These are phyloP conservation scores for Aix galericulata DNA, from an alignment of 2,113 vertebrate species.

Conservation along the genomic window DNA sequence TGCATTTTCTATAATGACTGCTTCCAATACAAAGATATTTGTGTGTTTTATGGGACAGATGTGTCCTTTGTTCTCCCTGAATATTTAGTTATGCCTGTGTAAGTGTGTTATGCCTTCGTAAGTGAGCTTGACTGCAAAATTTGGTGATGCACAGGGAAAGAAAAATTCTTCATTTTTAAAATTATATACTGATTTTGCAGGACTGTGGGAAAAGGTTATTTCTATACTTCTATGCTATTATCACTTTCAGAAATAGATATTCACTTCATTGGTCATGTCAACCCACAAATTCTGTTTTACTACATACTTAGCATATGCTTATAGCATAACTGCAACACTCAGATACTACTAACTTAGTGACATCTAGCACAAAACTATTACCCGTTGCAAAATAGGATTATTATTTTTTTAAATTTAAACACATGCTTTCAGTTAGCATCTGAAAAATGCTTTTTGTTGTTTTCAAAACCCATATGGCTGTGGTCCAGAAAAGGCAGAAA, in stretches of 20 bases:
- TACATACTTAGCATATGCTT: not conserved
- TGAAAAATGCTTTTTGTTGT: not conserved
- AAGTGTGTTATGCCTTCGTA: not conserved
- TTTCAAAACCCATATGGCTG: not conserved
- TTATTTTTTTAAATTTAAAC: not conserved
- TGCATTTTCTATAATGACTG: not conserved
- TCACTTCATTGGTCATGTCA: not conserved
- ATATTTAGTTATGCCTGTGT: not conserved
- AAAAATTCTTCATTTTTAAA: not conserved
- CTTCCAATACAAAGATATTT: not conserved
- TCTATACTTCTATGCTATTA: not conserved
- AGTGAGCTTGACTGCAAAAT: not conserved
- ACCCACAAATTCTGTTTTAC: not conserved
- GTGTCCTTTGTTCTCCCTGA: not conserved
- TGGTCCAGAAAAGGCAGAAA: not conserved
- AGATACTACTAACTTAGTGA: not conserved
- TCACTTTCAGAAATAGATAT: not conserved
- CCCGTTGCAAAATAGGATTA: not conserved
- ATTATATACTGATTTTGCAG: not conserved
- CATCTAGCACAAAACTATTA: not conserved
- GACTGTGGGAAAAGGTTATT: not conserved
- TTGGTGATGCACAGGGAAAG: not conserved
- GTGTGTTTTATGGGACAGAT: rapidly evolving
- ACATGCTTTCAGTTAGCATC: not conserved
- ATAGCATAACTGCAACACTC: not conserved